phyloP scores from a whole-genome alignment of 2,797 vertebrate genomes.

The Loriculus beryllinus region DNA sequence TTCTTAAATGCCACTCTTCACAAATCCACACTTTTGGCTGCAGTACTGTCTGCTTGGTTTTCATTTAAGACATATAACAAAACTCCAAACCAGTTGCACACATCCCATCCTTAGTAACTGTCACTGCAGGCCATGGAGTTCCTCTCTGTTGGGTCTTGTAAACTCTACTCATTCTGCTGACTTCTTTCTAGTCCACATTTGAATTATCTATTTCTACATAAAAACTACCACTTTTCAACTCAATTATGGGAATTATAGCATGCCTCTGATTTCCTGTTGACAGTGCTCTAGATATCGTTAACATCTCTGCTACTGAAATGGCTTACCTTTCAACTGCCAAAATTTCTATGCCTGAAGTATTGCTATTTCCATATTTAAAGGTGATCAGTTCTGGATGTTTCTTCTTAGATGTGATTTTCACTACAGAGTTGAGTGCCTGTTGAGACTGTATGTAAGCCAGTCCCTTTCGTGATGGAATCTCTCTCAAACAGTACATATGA shows the following conservation, averaged over 20 bases:
- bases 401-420: slow-evolving; percentile 99
- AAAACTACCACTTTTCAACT: neutral
- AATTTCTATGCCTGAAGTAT: slow-evolving; percentile 90
- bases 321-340: slow-evolving; percentile 94
- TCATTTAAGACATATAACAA: neutral
- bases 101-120: neutral
- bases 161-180: neutral
- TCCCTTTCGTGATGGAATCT: slow-evolving; percentile 92
- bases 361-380: slow-evolving; percentile 97
- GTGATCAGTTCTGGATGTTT: slow-evolving; percentile 98
- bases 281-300: neutral
- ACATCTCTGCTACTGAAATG: neutral
- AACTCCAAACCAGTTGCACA: neutral
- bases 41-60: neutral
- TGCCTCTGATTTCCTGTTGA: neutral
- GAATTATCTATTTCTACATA: neutral
- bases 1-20: neutral
- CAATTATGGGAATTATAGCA: neutral
- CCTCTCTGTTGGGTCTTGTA: neutral
- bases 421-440: slow-evolving; percentile 94
- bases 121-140: rapidly evolving
- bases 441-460: slow-evolving; percentile 97
- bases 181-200: neutral
- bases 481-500: slow-evolving; percentile 97
- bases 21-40: neutral